phyloP scores from a whole-genome alignment of 2,113 vertebrate genomes.

The Campylomormyrus tamandua region DNA sequence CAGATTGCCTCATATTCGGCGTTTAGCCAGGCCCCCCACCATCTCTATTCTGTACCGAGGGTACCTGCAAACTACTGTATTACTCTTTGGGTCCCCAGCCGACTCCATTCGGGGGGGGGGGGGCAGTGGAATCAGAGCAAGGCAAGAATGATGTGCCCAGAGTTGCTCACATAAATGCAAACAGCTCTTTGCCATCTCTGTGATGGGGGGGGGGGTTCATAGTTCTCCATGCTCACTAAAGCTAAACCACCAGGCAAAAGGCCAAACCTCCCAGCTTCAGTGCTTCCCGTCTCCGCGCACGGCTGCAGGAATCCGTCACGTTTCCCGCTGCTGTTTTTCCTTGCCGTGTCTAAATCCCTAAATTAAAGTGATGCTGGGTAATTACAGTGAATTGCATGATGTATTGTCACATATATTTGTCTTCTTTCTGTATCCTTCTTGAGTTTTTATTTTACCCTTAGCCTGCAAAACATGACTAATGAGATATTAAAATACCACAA shows the following conservation, averaged over 20 bases:
- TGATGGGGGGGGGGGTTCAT: not conserved
- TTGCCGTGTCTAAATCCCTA: not conserved
- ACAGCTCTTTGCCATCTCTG: not conserved
- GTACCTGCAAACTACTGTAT: not conserved
- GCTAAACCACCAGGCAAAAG: not conserved
- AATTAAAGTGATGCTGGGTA: not conserved
- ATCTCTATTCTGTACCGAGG: not conserved
- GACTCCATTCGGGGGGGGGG: not conserved
- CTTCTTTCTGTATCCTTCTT: slow-evolving; percentile 10
- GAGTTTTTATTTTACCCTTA: slow-evolving; percentile 26
- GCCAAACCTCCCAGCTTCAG: not conserved
- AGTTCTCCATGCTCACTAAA: not conserved
- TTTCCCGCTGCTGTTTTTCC: not conserved
- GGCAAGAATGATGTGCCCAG: not conserved
- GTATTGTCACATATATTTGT: not conserved
- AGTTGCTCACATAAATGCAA: not conserved
- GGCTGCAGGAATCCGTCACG: not conserved
- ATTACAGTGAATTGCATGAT: slow-evolving; percentile 11
- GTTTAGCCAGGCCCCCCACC: slow-evolving; percentile 35
- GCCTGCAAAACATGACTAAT: slow-evolving; percentile 46
- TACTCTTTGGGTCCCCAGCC: slow-evolving; percentile 5
- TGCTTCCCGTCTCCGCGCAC: not conserved
- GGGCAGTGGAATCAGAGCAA: not conserved
- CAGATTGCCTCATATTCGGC: slow-evolving; percentile 49
- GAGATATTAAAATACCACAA: slow-evolving; percentile 41